phyloP scores from a whole-genome alignment of 2,113 vertebrate species.

The Proterorhinus semilunaris region DNA sequence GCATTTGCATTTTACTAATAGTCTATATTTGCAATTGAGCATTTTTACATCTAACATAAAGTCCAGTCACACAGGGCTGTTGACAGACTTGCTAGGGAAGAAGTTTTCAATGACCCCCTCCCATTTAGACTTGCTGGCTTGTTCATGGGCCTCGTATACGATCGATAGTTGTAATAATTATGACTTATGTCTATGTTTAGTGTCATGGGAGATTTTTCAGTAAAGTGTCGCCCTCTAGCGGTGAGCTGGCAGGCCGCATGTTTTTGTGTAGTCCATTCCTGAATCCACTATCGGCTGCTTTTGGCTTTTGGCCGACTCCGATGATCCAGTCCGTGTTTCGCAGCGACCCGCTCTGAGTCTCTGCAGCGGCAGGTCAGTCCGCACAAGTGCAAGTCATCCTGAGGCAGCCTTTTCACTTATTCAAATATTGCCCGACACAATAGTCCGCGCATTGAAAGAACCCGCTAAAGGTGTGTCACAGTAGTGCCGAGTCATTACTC shows the following conservation, averaged over 20 bases:
- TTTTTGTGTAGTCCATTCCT: background rate
- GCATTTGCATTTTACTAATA: no score
- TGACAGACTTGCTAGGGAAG: no score
- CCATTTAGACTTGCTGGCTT: no score
- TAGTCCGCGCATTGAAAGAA: background rate
- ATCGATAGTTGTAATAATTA: no score
- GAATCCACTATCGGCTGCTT: background rate
- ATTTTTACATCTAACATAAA: no score
- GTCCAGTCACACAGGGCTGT: no score
- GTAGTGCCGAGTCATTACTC: background rate
- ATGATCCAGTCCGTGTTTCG: slow-evolving; percentile 26
- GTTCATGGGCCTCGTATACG: no score
- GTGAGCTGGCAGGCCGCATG: rapidly evolving
- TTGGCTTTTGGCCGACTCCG: background rate
- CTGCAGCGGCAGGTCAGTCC: background rate
- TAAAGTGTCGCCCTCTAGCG: slow-evolving; percentile 27
- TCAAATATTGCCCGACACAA: no score
- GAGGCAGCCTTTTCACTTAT: slow-evolving; percentile 9
- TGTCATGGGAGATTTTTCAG: no score
- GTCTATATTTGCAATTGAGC: no score
- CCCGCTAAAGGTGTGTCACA: background rate
- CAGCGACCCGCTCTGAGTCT: slow-evolving; percentile 5
- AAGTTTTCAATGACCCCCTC: no score
- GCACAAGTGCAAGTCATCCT: slow-evolving; percentile 66
- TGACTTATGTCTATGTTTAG: no score